Evolutionary conservation across 2,113 vertebrate genomes (phyloP).

Genomic region (Prochilodus magdalenae): DNA sequence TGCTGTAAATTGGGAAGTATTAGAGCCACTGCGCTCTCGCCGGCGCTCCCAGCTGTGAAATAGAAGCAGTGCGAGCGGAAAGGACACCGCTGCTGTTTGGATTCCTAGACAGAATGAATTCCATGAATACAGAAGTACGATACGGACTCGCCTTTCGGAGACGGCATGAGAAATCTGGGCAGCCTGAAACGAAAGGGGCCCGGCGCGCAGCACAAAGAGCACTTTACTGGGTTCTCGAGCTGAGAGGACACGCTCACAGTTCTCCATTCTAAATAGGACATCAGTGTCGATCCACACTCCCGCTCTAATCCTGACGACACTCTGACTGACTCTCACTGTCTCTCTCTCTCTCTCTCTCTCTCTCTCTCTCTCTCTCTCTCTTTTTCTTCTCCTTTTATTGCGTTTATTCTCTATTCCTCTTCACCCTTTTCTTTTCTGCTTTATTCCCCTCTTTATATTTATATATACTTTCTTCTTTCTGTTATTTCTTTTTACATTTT

Average conservation of each 20-base stretch:
- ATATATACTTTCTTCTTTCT: too few relatives aligned
- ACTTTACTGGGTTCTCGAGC: not conserved
- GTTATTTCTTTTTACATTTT: too few relatives aligned
- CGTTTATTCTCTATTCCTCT: too few relatives aligned
- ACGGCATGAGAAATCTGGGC: not conserved
- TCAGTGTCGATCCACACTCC: not conserved
- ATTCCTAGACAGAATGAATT: constrained; percentile 18
- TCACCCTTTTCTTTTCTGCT: too few relatives aligned
- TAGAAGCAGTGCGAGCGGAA: constrained; percentile 11
- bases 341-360: too few relatives aligned
- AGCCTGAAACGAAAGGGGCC: not conserved
- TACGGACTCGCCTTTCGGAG: not conserved
- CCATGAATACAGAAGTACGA: constrained; percentile 25
- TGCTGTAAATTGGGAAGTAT: constrained; percentile 1
- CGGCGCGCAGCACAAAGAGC: not conserved
- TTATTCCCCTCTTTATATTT: too few relatives aligned
- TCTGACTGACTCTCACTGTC: too few relatives aligned
- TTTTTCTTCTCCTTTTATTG: too few relatives aligned
- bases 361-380: not conserved
- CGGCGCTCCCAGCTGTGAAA: constrained; percentile 15
- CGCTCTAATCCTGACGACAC: too few relatives aligned
- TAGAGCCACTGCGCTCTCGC: not conserved
- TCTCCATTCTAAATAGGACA: not conserved
- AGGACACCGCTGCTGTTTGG: constrained; percentile 18
- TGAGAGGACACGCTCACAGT: not conserved